phyloP scores from a whole-genome alignment of 2,113 vertebrate species.

The Vimba vimba region DNA sequence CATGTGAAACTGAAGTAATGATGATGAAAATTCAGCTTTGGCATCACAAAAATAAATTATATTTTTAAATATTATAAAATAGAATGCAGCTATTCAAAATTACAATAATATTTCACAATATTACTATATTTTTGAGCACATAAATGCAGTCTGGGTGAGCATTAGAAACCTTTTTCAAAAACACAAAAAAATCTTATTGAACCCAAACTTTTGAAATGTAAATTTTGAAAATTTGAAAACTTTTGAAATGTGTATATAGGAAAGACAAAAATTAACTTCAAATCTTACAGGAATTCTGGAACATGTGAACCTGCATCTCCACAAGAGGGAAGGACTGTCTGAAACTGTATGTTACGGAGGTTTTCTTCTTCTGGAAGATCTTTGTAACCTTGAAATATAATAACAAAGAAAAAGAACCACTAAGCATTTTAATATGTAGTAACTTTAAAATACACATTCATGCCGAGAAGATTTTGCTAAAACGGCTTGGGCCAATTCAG shows the following conservation, averaged over 20 bases:
- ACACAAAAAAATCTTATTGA: not conserved
- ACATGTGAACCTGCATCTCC: constrained; percentile 97
- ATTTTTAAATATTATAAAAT: not conserved
- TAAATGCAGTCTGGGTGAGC: not conserved
- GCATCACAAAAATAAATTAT: not conserved
- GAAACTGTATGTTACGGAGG: constrained; percentile 95
- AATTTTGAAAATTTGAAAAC: not conserved
- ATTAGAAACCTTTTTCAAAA: not conserved
- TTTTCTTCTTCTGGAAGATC: constrained; percentile 99
- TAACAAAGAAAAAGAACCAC: not conserved
- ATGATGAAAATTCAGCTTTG: not conserved
- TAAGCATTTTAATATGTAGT: not conserved
- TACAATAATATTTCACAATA: not conserved
- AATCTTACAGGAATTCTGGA: constrained; percentile 93
- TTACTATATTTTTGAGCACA: not conserved
- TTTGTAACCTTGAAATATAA: constrained; percentile 84
- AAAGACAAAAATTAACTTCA: not conserved
- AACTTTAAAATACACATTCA: not conserved
- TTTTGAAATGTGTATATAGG: not conserved
- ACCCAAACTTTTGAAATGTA: not conserved
- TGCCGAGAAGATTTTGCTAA: not conserved
- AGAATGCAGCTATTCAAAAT: not conserved
- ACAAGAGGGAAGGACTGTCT: constrained; percentile 94
- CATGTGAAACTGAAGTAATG: not conserved
- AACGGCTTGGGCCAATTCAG: not conserved